These are phyloP conservation scores for Peucedramus taeniatus DNA, from an alignment of 2,113 vertebrate genomes.

Conservation along the genomic window DNA sequence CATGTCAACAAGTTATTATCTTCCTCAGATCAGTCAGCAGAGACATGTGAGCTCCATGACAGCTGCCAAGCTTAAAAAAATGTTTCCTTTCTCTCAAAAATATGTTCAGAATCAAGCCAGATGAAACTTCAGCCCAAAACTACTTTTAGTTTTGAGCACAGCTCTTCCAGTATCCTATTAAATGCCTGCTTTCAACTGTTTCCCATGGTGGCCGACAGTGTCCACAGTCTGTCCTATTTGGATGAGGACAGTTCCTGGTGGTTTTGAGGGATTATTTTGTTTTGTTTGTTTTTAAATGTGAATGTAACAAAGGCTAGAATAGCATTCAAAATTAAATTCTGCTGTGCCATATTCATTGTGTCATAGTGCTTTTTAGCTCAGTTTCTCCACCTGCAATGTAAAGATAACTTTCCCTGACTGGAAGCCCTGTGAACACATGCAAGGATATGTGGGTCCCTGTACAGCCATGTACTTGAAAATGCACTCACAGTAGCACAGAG, in stretches of 20 bases:
- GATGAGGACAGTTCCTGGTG: background rate
- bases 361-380: background rate
- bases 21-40: background rate
- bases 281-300: background rate
- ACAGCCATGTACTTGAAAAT: background rate
- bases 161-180: background rate
- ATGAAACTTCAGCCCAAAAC: background rate
- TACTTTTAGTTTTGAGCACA: background rate
- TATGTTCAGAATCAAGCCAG: background rate
- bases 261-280: rapidly evolving
- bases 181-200: background rate
- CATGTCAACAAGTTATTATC: background rate
- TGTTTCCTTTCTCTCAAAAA: background rate
- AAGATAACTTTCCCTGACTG: background rate
- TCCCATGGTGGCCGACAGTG: rapidly evolving
- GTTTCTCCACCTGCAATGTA: background rate
- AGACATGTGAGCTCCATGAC: background rate
- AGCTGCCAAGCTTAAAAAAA: background rate
- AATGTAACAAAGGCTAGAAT: background rate
- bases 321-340: background rate
- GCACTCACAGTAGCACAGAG: background rate
- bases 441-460: background rate
- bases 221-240: background rate
- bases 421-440: background rate
- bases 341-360: background rate